Percentiles rank a stretch among this genome's conserved stretches.
These are phyloP conservation scores for Phalacrocorax pelagicus DNA, from an alignment of 2,113 vertebrate genomes.

Conservation along the genomic window DNA sequence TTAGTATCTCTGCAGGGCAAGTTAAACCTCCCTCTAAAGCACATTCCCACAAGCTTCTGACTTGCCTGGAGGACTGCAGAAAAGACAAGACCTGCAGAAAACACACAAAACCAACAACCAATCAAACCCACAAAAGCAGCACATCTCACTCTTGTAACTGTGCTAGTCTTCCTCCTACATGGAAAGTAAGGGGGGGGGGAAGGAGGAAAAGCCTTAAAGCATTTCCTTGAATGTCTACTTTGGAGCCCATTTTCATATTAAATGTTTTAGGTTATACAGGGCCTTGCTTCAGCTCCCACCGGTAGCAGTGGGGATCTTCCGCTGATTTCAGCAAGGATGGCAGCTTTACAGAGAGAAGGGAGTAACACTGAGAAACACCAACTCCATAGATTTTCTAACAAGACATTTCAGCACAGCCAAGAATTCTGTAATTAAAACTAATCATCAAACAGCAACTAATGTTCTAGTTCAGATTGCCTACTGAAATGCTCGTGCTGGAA, in stretches of 20 bases:
- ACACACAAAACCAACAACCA: too few species aligned
- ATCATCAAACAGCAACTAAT: neutral
- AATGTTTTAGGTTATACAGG: neutral
- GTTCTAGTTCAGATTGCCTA: neutral
- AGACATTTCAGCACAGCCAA: neutral
- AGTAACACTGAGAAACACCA: neutral
- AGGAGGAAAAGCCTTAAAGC: neutral
- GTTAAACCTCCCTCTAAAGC: neutral
- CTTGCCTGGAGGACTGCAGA: neutral
- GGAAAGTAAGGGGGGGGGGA: accelerated
- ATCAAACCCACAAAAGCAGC: neutral
- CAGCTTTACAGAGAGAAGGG: neutral
- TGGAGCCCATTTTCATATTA: neutral
- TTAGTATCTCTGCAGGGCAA: neutral
- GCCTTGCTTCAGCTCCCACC: neutral
- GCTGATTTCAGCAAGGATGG: neutral
- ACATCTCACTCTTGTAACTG: neutral
- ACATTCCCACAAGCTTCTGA: neutral
- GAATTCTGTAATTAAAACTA: neutral
- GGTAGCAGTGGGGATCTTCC: accelerated
- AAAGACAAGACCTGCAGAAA: neutral
- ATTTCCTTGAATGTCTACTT: neutral
- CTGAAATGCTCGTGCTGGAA: neutral
- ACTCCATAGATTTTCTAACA: neutral
- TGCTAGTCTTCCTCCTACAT: neutral